Base-by-base conservation (phyloP, 2,797 vertebrate species). In the Mycteria americana region DNA sequence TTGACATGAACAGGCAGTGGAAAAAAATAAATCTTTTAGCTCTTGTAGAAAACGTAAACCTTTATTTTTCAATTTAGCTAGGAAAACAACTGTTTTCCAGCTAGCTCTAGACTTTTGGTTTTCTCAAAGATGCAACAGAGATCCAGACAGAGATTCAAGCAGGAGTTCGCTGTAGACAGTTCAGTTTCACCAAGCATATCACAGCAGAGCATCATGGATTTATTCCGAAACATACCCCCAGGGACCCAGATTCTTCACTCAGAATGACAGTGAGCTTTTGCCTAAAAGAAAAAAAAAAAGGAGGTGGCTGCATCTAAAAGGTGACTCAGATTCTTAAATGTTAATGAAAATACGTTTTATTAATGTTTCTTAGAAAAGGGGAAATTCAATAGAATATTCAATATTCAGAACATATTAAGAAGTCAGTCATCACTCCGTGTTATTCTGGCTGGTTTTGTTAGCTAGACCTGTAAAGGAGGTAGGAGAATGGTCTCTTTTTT, bases 81-180 rank as follows among this genome's bases (percentile, higher is more conserved):
- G 33, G 13, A 69, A 75, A 78, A 2, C 16, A 95, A 76, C 18
- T 21, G 6, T 18, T 83, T 68, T 53, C 23, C 72, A 64, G 13
- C 6, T 70, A 48, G 18, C 54, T 78, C 25, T 75, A 67, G 23
- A 37, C 33, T 91, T 87, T 27, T 45, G 43, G 19, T 85, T 86
- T 96, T 84, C 56, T 90, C n/a, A 56, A 69, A 46, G 33, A 89
- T 87, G 84, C 94, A 93, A 35, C 50, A 78, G 65, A 92, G 30
- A 82, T 76, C 54, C 56, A 85, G 56, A 23, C 46, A 91, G 69
- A 84, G 68, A 83, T 78, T 88, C 53, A 72, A 67, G 72, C 25
- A 76, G 74, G 51, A 85, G 33, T 18, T 89, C 5, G 2, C 30
- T 50, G 51, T 28, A 89, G 72, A 77, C 35, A 68, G 35, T 82